Evolutionary conservation across 2,888 invertebrate species (phyloP), one percentile per base, ranked within the genome.

Genomic region (Drosophila birchii): DNA sequence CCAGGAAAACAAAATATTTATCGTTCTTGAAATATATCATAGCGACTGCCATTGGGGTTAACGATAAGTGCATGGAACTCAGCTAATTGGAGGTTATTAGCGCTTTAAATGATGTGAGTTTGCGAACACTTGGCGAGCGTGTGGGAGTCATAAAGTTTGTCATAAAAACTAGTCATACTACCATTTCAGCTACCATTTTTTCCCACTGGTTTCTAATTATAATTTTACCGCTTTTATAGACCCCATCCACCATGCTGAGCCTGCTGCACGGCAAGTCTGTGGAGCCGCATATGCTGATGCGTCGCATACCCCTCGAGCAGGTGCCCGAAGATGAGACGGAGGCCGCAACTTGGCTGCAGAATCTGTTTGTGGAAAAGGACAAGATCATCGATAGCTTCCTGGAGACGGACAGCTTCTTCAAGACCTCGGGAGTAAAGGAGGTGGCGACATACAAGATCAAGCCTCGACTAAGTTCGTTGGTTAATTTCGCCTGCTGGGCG

Each of bases 361-460:
- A 96, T 60, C 93, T 96, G 39, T 99, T 96, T 91, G 94, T 96
- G 78, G 94, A 95, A 83, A 98, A 98, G 94, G 97, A 97, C 93
- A 89, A 80, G 67, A 90, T 92, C 29, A 90, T 92, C 53, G 92
- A 93, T n/a, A 93, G 93, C 78, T 93, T 93, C 77, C 90, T 91
- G 45, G 89, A 87, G 38, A 91, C 92, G 3, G 97, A 97, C 16
- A 96, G 96, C 91, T 97, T 96, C 92, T 97, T 97, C 91, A 93
- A 94, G 57, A 95, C 95, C 49, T 96, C 96, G 7, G 97, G 96
- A 5, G 94, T 96, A 8, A 93, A 94, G 78, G 94, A 94, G 85
- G 93, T 95, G 26, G 94, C 95, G 53, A 93, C 94, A 1, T 95
- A 95, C 80, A 92, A 93, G 56, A 87, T 95, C 29, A 91, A 94